These are phyloP conservation scores for Xylocampa areola DNA, from an alignment of 2,888 invertebrate species.

Conservation along the genomic window DNA sequence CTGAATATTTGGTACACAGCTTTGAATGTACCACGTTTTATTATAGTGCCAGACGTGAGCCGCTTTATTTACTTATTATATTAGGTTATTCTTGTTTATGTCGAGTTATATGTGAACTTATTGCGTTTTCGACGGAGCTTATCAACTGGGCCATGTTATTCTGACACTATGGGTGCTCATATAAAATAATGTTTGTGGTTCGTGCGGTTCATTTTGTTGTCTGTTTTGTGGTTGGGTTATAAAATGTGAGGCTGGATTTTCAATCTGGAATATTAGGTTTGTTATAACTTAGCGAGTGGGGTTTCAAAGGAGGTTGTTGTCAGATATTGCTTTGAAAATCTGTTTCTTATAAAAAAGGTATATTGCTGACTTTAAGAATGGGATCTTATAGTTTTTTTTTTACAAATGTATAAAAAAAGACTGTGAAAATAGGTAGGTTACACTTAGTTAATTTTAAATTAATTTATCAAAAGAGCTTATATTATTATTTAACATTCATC, in stretches of 20 bases:
- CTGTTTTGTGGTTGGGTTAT: conserved; percentile 17
- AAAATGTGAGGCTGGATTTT: conserved; percentile 28
- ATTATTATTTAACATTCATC: too few relatives aligned
- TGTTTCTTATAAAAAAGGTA: neutral
- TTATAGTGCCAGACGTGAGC: conserved; percentile 72
- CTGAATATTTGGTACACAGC: conserved; percentile 81
- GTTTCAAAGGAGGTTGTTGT: conserved; percentile 9
- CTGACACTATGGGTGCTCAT: conserved; percentile 43
- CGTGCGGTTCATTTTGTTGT: conserved; percentile 32
- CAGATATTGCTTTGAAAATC: neutral
- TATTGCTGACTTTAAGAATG: neutral
- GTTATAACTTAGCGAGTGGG: neutral
- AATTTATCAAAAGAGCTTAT: too few relatives aligned
- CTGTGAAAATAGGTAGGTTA: too few relatives aligned
- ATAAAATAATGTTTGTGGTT: conserved; percentile 48
- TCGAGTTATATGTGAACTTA: conserved; percentile 49
- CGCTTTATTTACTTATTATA: conserved; percentile 74
- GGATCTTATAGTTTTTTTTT: too few relatives aligned
- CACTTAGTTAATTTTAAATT: too few relatives aligned
- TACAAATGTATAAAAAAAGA: too few relatives aligned
- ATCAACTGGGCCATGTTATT: conserved; percentile 51
- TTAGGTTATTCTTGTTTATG: conserved; percentile 60
- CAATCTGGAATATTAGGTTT: conserved; percentile 9
- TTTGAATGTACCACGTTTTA: conserved; percentile 77
- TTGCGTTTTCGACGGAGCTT: conserved; percentile 42